A percentile compares a stretch with the other conserved stretches of the same genome.
Evolutionary conservation across 2,113 vertebrate genomes (phyloP).

Genomic region (Phyllostomus hastatus): DNA sequence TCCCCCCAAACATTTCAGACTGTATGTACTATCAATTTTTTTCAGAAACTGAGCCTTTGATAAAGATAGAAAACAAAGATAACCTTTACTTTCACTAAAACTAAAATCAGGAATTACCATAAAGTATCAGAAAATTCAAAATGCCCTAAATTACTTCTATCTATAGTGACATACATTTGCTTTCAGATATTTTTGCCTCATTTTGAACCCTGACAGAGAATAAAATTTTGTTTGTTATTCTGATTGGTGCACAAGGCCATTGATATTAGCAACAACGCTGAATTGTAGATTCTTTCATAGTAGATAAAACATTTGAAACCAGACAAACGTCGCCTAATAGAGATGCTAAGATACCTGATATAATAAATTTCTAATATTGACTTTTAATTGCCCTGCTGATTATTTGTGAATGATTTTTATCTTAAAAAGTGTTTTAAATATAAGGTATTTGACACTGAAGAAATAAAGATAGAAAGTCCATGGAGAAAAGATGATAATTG

Average conservation of each 20-base stretch:
- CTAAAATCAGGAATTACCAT: neutral
- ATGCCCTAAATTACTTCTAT: neutral
- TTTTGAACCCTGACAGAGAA: neutral
- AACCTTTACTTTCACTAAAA: neutral
- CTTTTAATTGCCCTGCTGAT: neutral
- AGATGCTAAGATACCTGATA: neutral
- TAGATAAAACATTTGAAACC: neutral
- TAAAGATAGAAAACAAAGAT: conserved; percentile 51
- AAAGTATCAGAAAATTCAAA: conserved; percentile 20
- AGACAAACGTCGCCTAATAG: neutral
- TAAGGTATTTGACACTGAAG: neutral
- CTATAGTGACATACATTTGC: neutral
- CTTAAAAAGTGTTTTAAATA: neutral
- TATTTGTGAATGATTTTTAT: neutral
- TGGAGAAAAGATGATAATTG: neutral
- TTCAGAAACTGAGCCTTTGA: conserved; percentile 38
- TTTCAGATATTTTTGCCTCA: neutral
- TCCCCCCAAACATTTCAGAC: neutral
- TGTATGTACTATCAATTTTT: conserved; percentile 40
- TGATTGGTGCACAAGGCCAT: neutral
- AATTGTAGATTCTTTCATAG: neutral
- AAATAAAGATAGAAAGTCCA: neutral
- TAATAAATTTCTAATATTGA: neutral
- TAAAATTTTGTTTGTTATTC: conserved; percentile 23
- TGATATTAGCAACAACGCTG: neutral